Base-by-base conservation (phyloP, 2,113 vertebrate genomes). In the Grantiella picta region DNA sequence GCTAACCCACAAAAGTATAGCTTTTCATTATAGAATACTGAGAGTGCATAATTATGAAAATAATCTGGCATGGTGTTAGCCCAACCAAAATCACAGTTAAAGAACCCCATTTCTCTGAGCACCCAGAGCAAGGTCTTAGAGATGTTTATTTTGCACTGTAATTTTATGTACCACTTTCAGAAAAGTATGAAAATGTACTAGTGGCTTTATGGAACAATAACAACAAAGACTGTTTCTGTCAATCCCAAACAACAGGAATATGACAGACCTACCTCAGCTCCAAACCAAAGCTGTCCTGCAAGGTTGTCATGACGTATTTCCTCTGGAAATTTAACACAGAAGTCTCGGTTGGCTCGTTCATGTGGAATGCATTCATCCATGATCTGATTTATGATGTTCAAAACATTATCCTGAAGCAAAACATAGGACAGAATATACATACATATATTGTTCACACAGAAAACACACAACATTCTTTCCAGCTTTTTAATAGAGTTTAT, bases 241-340 rank as follows among this genome's bases (percentile, higher is more conserved):
- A 76, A 79, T 28, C 15, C 31, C 44, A 75, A 64, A 28, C 16
- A 79, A 65, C 1, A 82, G 42, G 65, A 78, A 61, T 4, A 75
- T 0, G 9, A 63, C 35, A 68, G 18, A 28, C 25, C 91, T 98
- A 99, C 99, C 99, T 99, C 99, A 11, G 99, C 99, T 35, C 99
- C 99, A 89, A 99, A 99, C 99, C 99, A 99, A 93, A 99, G 98
- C 97, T 99, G 99, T 92, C 99, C 99, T 7, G 99, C 99, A 86
- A 99, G 98, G 98, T 99, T 99, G 98, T 99, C 99, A 65, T 99
- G 99, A 29, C 99, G 98, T 95, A 99, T 99, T 98, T 99, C 99
- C 97, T 99, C 99, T 0, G 99, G 99, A 97, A 99, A 99, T 97
- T 99, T 99, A 31, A 99, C 99, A 63, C 98, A 99, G 63, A 99